Evolutionary conservation across 2,797 vertebrate genomes (phyloP).

Genomic region (Schizopygopsis pylzovi): DNA sequence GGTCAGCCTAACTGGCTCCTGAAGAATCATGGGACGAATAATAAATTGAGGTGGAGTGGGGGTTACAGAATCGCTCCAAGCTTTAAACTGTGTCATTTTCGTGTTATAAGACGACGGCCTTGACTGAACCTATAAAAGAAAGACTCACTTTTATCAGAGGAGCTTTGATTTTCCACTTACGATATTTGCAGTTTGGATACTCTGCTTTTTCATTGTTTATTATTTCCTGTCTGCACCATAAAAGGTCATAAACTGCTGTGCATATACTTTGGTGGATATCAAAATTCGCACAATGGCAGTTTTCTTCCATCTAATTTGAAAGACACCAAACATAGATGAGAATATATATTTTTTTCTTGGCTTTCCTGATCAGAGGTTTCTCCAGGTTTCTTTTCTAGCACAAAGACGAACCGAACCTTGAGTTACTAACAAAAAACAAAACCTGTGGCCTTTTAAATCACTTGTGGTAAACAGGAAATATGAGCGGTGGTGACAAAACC

Average conservation of each 20-base stretch:
- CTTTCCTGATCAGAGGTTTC: constrained; percentile 59
- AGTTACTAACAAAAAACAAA: constrained; percentile 65
- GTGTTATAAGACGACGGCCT: constrained; percentile 52
- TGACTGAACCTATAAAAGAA: constrained; percentile 43
- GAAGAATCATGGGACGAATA: constrained; percentile 83
- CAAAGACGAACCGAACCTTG: constrained; percentile 60
- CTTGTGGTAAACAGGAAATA: constrained; percentile 69
- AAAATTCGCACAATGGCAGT: constrained; percentile 25
- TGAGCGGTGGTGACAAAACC: constrained; percentile 71
- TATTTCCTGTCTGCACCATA: neutral
- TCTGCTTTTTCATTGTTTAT: neutral
- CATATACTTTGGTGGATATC: neutral
- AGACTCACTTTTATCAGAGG: constrained; percentile 17
- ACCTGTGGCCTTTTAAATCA: constrained; percentile 65
- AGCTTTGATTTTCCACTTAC: neutral
- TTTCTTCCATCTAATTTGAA: constrained; percentile 30
- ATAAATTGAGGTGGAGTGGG: constrained; percentile 80
- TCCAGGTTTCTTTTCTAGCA: constrained; percentile 63
- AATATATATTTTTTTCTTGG: constrained; percentile 47
- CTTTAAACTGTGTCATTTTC: constrained; percentile 60
- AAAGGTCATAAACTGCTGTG: neutral
- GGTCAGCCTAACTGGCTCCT: constrained; percentile 85
- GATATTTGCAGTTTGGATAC: neutral
- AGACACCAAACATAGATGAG: constrained; percentile 55
- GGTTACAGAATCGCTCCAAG: constrained; percentile 66